A percentile compares a stretch with the other conserved stretches of the same genome.
These are phyloP conservation scores for Spea multiplicata DNA, from an alignment of 2,113 vertebrate genomes.

Conservation along the genomic window DNA sequence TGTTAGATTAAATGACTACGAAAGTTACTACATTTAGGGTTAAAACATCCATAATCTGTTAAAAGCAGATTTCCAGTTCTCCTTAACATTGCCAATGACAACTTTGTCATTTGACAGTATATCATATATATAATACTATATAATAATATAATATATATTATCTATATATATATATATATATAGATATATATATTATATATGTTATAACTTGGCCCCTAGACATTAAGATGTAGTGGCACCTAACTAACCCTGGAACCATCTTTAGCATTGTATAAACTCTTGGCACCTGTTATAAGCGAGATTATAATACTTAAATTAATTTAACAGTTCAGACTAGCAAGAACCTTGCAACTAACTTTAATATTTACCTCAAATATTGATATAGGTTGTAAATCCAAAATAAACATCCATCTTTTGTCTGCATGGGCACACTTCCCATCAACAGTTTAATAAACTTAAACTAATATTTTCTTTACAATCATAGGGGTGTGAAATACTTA, in stretches of 20 bases:
- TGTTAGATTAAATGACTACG: no score
- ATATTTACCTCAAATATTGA: conserved; percentile 11
- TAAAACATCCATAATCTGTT: no score
- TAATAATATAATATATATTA: no score
- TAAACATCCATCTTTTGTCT: conserved; percentile 2
- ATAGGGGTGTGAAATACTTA: no score
- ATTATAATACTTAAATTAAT: conserved; percentile 8
- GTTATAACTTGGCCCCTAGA: neutral
- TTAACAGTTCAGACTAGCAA: neutral
- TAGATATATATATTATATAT: no score
- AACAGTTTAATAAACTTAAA: neutral
- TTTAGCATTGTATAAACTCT: neutral
- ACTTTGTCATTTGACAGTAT: no score
- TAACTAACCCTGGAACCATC: neutral
- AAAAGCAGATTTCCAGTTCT: no score
- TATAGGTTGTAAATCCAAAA: neutral
- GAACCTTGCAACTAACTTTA: conserved; percentile 10
- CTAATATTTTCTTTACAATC: neutral
- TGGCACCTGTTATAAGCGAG: conserved; percentile 6
- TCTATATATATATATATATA: no score
- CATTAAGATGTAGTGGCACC: neutral
- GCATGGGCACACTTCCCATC: neutral
- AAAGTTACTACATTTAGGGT: no score
- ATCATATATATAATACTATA: no score
- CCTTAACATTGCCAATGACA: no score